These are phyloP conservation scores for Apocrypta bakeri DNA, from an alignment of 1,140 invertebrate species.

Conservation along the genomic window DNA sequence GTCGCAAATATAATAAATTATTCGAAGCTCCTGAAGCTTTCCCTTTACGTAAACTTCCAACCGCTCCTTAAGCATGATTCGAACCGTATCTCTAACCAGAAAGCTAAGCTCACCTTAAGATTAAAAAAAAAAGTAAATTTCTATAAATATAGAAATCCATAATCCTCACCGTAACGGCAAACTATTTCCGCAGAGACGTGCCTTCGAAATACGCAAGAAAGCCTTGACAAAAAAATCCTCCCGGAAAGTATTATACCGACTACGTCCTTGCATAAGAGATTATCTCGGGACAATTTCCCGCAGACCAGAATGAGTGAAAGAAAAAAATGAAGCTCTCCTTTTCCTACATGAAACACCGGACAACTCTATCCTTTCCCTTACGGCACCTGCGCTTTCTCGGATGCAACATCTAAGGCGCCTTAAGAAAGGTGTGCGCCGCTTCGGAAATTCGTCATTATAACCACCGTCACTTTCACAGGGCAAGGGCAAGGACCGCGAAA, in stretches of 20 bases:
- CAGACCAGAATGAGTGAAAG: background rate
- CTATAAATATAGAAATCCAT: conserved; percentile 5
- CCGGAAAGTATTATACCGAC: conserved; percentile 10
- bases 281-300: conserved; percentile 32
- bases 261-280: conserved; percentile 48
- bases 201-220: background rate
- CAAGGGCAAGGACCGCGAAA: conserved; percentile 40
- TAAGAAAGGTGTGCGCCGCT: background rate
- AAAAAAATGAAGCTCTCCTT: conserved; percentile 8
- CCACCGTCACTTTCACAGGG: conserved; percentile 21
- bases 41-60: background rate
- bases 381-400: conserved; percentile 48
- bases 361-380: background rate
- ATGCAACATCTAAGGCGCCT: background rate
- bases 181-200: background rate
- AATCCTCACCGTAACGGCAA: background rate
- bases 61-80: background rate
- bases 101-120: background rate
- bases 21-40: background rate
- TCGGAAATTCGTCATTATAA: conserved; percentile 10
- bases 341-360: background rate
- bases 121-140: background rate
- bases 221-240: background rate
- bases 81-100: background rate
- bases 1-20: background rate